Evolutionary conservation across 1,140 invertebrate species (phyloP).

Genomic region (Campoletis sonorensis): DNA sequence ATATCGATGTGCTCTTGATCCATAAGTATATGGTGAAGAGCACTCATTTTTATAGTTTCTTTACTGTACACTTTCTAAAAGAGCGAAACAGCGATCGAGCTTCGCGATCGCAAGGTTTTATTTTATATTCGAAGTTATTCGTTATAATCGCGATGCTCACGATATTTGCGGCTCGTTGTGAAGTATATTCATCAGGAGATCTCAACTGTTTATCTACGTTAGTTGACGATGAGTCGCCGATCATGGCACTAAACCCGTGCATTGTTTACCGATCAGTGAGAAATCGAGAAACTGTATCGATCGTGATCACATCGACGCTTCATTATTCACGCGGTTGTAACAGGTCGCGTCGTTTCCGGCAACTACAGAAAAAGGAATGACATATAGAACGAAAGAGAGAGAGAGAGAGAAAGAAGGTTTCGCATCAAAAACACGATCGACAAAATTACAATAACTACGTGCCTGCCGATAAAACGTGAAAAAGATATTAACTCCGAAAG

Average conservation of each 20-base stretch:
- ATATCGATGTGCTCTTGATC: conserved; percentile 23
- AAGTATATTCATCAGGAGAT: conserved; percentile 14
- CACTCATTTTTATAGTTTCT: conserved; percentile 57
- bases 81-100: conserved; percentile 42
- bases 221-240: conserved; percentile 12
- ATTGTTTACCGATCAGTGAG: background rate
- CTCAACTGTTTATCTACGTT: background rate
- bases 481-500: conserved; percentile 9
- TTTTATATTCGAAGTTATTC: conserved; percentile 49
- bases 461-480: background rate
- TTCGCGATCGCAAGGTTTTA: conserved; percentile 30
- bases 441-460: conserved; percentile 2
- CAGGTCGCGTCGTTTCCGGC: background rate
- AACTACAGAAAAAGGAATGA: background rate
- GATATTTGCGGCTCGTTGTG: conserved; percentile 45
- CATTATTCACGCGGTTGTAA: background rate
- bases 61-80: conserved; percentile 62
- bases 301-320: conserved; percentile 40
- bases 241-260: background rate
- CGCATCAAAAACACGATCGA: conserved; percentile 16
- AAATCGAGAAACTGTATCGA: conserved; percentile 39
- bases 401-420: background rate
- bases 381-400: background rate
- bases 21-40: conserved; percentile 29
- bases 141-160: conserved; percentile 53